These are phyloP conservation scores for Columba guinea DNA, from an alignment of 2,797 vertebrate species.

Conservation along the genomic window DNA sequence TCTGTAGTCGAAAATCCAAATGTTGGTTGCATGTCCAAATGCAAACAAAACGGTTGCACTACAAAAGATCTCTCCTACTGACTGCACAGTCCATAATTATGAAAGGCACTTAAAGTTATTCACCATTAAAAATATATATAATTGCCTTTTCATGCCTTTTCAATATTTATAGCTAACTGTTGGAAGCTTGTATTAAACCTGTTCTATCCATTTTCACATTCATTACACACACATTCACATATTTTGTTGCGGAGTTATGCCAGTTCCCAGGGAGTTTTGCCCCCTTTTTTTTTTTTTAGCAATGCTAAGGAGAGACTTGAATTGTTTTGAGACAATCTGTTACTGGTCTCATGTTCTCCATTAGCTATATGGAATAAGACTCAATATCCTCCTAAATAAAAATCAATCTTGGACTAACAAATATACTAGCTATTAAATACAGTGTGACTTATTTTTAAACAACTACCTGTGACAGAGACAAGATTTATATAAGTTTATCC, in stretches of 20 bases:
- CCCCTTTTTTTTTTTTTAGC: background rate
- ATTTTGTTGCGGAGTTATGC: background rate
- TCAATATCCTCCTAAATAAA: background rate
- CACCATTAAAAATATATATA: background rate
- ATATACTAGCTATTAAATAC: background rate
- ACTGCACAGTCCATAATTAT: background rate
- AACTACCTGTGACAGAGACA: background rate
- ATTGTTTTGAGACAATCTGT: background rate
- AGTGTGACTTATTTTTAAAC: background rate
- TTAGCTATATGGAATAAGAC: background rate
- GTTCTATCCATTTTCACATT: background rate
- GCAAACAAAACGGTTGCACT: constrained; percentile 1
- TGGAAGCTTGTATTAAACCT: background rate
- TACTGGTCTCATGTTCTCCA: background rate
- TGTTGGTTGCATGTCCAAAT: background rate
- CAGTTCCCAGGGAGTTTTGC: background rate
- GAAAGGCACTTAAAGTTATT: background rate
- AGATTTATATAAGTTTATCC: background rate
- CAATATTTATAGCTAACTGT: background rate
- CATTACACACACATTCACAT: background rate
- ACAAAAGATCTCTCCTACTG: background rate
- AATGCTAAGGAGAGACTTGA: background rate
- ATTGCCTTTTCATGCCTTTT: background rate
- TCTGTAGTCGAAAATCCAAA: constrained; percentile 23
- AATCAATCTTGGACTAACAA: background rate